Percentiles rank a stretch among this genome's conserved stretches.
Evolutionary conservation across 2,888 invertebrate species (phyloP).

Genomic region (Drosophila quinaria): DNA sequence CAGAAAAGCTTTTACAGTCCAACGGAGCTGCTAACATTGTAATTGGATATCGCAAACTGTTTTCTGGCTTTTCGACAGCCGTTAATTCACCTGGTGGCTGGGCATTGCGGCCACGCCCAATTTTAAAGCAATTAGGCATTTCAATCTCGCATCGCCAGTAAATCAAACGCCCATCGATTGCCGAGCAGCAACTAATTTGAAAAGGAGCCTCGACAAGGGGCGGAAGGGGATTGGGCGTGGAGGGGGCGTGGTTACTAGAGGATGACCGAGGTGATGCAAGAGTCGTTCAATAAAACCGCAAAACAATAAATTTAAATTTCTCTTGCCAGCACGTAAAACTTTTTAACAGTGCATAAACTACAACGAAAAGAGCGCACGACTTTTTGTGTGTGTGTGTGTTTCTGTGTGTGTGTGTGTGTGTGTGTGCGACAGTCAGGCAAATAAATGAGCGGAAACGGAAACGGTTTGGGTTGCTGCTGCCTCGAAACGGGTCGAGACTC

Average conservation of each 20-base stretch:
- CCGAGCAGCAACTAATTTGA: constrained; percentile 66
- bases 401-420: constrained; percentile 29
- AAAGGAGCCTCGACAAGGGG: background rate
- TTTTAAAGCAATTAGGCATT: constrained; percentile 74
- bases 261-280: constrained; percentile 34
- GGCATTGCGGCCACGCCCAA: constrained; percentile 52
- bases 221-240: background rate
- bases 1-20: background rate
- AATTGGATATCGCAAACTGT: constrained; percentile 44
- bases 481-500: constrained; percentile 4
- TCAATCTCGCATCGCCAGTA: constrained; percentile 67
- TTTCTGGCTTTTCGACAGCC: constrained; percentile 26
- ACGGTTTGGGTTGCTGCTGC: constrained; percentile 66
- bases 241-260: constrained; percentile 10
- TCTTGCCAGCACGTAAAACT: constrained; percentile 62
- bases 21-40: constrained; percentile 10
- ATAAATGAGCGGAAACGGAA: constrained; percentile 80
- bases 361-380: constrained; percentile 31
- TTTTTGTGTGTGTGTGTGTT: constrained; percentile 9
- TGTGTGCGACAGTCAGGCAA: constrained; percentile 72
- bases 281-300: constrained; percentile 73
- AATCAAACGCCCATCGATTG: constrained; percentile 79
- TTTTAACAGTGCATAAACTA: constrained; percentile 74
- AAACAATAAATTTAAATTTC: constrained; percentile 80
- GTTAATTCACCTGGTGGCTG: constrained; percentile 48